Evolutionary conservation across 2,888 invertebrate species (phyloP).

Genomic region (Lepidochrysops patricia): DNA sequence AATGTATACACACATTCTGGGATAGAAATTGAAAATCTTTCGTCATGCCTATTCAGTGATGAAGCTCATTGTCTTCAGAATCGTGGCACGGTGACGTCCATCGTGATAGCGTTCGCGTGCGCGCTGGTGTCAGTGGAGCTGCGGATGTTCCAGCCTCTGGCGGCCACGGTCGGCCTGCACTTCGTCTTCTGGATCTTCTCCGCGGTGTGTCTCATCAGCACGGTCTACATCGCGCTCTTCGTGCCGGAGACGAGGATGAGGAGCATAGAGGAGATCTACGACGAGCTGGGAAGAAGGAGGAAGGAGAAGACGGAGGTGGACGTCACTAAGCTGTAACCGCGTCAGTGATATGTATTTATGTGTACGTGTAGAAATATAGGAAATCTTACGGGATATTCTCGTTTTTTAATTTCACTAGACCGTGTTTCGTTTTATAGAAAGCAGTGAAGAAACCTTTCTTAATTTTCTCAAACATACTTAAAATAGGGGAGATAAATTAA

Average conservation of each 20-base stretch:
- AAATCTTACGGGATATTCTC: not conserved
- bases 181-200: slow-evolving; percentile 58
- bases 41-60: not conserved
- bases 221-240: slow-evolving; percentile 46
- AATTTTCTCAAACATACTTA: too few species aligned
- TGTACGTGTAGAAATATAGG: slow-evolving; percentile 4
- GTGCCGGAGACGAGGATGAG: slow-evolving; percentile 60
- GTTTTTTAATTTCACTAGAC: too few species aligned
- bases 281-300: slow-evolving; percentile 46
- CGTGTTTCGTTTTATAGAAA: not conserved
- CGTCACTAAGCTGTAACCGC: slow-evolving; percentile 49
- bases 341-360: slow-evolving; percentile 14
- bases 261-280: slow-evolving; percentile 56
- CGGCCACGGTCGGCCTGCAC: slow-evolving; percentile 44
- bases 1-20: too few species aligned
- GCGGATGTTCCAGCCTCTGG: slow-evolving; percentile 56
- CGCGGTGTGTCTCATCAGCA: slow-evolving; percentile 52
- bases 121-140: slow-evolving; percentile 54
- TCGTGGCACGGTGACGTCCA: slow-evolving; percentile 60
- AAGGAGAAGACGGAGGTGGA: slow-evolving; percentile 42
- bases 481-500: not conserved
- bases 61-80: slow-evolving; percentile 34
- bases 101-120: slow-evolving; percentile 59
- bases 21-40: too few species aligned
- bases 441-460: too few species aligned